A percentile compares a stretch with the other conserved stretches of the same genome.
Evolutionary conservation across 2,888 invertebrate genomes (phyloP).

Genomic region (Torymus aiolomorphi): DNA sequence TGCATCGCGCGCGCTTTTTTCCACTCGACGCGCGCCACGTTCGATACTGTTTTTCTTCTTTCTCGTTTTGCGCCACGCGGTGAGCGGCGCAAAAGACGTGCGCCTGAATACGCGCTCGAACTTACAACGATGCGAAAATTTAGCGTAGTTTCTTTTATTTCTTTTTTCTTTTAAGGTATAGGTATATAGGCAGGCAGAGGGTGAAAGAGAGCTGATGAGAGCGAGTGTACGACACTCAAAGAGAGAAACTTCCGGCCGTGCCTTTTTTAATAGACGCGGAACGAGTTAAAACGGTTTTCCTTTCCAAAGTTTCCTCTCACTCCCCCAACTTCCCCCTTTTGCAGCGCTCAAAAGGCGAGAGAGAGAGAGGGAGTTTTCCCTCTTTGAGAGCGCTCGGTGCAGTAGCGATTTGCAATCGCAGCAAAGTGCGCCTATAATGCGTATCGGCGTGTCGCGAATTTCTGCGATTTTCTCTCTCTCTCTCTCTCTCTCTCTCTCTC

Average conservation of each 20-base stretch:
- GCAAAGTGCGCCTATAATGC: no score
- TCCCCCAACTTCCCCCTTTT: no score
- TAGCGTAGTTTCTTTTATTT: not conserved
- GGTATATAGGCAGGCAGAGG: not conserved
- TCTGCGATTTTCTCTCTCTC: not conserved
- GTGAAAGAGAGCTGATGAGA: not conserved
- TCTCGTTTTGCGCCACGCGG: not conserved
- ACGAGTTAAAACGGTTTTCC: conserved; percentile 6
- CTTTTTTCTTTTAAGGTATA: no score
- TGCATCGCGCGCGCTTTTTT: conserved; percentile 20
- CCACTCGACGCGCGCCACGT: not conserved
- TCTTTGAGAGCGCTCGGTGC: no score
- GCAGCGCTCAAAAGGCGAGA: no score
- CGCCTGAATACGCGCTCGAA: conserved; percentile 32
- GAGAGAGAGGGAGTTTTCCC: no score
- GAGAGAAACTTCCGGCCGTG: not conserved
- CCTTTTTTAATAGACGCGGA: not conserved
- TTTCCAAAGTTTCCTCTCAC: not conserved
- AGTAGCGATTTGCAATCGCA: no score
- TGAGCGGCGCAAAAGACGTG: conserved; percentile 15
- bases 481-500: not conserved
- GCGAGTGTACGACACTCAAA: not conserved
- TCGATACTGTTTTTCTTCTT: conserved; percentile 28
- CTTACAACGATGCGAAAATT: conserved; percentile 17
- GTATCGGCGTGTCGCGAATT: not conserved